phyloP scores from a whole-genome alignment of 2,888 invertebrate genomes.

The Bedellia somnulentella region DNA sequence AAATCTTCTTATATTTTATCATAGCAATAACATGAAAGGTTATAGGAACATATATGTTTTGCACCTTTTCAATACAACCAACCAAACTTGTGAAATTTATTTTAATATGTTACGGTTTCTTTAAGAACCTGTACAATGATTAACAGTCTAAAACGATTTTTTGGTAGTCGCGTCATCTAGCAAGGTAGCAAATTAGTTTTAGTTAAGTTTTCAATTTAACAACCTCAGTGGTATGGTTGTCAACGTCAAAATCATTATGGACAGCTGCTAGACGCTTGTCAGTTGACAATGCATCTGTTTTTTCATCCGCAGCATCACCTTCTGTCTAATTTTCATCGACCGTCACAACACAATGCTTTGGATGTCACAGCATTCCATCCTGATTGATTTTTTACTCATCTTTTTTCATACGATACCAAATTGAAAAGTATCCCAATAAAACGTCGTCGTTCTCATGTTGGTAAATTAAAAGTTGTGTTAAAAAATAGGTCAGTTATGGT shows the following conservation, averaged over 20 bases:
- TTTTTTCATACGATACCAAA: conserved; percentile 30
- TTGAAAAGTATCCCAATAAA: conserved; percentile 31
- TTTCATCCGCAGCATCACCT: conserved; percentile 22
- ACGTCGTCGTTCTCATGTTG: conserved; percentile 23
- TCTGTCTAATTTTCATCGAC: conserved; percentile 43
- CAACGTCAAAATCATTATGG: conserved; percentile 18
- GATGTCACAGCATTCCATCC: conserved; percentile 45
- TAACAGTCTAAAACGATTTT: too few relatives aligned
- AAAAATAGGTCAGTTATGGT: conserved; percentile 1
- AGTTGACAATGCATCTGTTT: conserved; percentile 35
- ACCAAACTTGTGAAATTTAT: too few relatives aligned
- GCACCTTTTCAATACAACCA: too few relatives aligned
- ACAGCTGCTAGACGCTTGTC: conserved; percentile 24
- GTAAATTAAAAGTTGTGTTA: conserved; percentile 23
- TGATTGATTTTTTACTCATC: conserved; percentile 48
- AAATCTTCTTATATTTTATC: too few relatives aligned
- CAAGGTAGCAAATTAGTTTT: too few relatives aligned
- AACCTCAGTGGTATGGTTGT: conserved; percentile 22
- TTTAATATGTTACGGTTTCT: too few relatives aligned
- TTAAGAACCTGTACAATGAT: too few relatives aligned
- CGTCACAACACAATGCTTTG: conserved; percentile 35
- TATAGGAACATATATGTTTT: too few relatives aligned
- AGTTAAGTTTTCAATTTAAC: too few relatives aligned
- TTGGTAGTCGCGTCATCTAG: too few relatives aligned
- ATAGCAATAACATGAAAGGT: too few relatives aligned